Percentiles rank a stretch among this genome's conserved stretches.
Evolutionary conservation across 2,113 vertebrate genomes (phyloP).

Genomic region (Polyodon spathula): DNA sequence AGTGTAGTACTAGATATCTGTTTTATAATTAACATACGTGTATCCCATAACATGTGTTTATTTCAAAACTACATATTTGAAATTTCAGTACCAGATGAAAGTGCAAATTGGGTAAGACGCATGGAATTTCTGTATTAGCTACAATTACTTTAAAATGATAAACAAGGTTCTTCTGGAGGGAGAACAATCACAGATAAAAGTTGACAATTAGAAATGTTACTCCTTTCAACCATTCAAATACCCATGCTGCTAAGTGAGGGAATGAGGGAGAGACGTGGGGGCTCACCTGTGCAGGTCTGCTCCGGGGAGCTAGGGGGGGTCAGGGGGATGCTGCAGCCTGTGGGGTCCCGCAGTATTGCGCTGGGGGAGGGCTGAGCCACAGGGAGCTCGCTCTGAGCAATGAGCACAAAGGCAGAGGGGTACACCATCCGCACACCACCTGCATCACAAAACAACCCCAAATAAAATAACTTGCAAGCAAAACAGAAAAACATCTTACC

Average conservation of each 20-base stretch:
- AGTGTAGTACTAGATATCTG: no score
- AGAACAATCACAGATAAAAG: no score
- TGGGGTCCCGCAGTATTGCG: conserved; percentile 70
- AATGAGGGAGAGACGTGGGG: background rate
- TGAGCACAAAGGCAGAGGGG: conserved; percentile 88
- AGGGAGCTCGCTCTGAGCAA: conserved; percentile 86
- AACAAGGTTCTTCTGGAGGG: no score
- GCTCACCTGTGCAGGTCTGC: conserved; percentile 73
- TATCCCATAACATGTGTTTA: no score
- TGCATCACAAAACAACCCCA: conserved; percentile 26
- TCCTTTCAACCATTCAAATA: no score
- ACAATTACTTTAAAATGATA: no score
- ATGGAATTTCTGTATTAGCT: no score
- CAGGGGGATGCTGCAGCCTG: conserved; percentile 83
- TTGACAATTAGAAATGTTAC: no score
- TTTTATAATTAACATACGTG: no score
- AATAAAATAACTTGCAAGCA: conserved; percentile 2
- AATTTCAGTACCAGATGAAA: no score
- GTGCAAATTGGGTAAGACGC: no score
- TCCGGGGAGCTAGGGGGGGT: conserved; percentile 92
- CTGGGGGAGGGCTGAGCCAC: conserved; percentile 63
- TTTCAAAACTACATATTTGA: no score
- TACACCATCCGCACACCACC: conserved; percentile 96
- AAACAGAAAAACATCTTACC: background rate
- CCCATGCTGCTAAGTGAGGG: background rate